These are phyloP conservation scores for Cichladusa arquata DNA, from an alignment of 2,113 vertebrate species.

Conservation along the genomic window DNA sequence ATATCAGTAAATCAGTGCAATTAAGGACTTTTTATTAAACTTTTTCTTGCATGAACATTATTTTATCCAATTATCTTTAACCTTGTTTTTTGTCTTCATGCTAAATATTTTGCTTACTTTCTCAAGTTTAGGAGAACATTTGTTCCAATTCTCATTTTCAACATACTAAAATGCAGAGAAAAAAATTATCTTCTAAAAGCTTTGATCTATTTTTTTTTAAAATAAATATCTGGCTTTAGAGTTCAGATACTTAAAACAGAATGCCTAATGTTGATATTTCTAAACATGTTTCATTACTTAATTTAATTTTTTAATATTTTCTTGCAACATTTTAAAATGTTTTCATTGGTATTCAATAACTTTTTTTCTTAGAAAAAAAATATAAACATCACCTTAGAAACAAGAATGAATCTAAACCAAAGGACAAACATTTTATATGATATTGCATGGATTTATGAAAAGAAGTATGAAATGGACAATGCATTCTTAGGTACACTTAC, in stretches of 20 bases:
- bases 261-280: background rate
- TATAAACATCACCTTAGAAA: background rate
- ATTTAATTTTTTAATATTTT: background rate
- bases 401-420: background rate
- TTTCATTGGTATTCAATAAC: background rate
- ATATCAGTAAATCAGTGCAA: background rate
- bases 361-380: background rate
- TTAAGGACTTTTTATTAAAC: background rate
- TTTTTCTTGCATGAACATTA: background rate
- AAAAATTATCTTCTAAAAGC: background rate
- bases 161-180: background rate
- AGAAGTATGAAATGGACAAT: background rate
- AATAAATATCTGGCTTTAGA: background rate
- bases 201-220: background rate
- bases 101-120: background rate
- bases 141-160: background rate
- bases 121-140: background rate
- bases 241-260: background rate
- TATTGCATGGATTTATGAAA: background rate
- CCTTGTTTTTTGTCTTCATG: background rate
- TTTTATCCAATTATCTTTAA: background rate
- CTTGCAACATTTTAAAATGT: background rate
- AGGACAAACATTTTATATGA: background rate
- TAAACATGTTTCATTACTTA: background rate
- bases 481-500: background rate